Conservation (phyloP, 2,797 vertebrate species). For the Sternarchorhynchus goeldii region DNA sequence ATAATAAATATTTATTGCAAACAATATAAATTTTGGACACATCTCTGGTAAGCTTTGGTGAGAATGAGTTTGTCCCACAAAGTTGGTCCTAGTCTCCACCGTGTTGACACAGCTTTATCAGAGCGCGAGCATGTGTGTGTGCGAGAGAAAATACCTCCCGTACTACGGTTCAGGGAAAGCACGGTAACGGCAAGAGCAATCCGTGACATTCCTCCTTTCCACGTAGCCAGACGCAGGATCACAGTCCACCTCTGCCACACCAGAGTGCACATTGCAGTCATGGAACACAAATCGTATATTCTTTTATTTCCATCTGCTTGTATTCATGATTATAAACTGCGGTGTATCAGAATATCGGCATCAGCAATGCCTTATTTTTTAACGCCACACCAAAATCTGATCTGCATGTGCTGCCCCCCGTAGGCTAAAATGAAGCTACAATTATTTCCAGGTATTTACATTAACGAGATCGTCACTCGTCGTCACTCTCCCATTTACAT, state of each 20-base stretch:
- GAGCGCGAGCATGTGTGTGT: slow-evolving; percentile 33
- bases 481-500: too few species aligned
- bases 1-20: background rate
- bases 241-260: background rate
- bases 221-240: background rate
- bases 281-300: background rate
- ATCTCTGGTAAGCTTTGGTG: background rate
- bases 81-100: slow-evolving; percentile 21
- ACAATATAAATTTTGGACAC: background rate
- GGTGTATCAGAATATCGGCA: background rate
- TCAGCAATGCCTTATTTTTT: background rate
- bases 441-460: background rate
- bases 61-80: slow-evolving; percentile 18
- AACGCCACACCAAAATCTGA: background rate
- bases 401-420: background rate
- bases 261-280: slow-evolving; percentile 2
- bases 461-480: too few species aligned
- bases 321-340: background rate
- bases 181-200: slow-evolving; percentile 37
- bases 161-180: slow-evolving; percentile 51
- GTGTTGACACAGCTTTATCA: slow-evolving; percentile 47
- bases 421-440: background rate
- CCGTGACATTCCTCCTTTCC: slow-evolving; percentile 22
- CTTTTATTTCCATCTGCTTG: background rate
- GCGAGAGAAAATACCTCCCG: slow-evolving; percentile 23